Evolutionary conservation across 2,797 vertebrate genomes (phyloP).

Genomic region (Eulemur rubriventer): DNA sequence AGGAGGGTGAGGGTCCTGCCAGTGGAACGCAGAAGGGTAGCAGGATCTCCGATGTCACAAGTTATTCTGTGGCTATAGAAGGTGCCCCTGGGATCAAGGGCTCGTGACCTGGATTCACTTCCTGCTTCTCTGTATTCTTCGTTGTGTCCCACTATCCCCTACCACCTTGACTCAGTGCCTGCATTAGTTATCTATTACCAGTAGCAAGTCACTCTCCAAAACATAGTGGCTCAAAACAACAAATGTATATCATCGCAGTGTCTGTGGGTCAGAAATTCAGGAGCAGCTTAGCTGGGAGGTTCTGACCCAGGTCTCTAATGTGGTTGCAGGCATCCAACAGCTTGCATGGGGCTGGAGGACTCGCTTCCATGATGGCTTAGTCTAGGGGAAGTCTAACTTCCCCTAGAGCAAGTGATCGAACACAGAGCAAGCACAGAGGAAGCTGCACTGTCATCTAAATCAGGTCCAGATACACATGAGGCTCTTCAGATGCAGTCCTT

Average conservation of each 20-base stretch:
- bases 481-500: neutral
- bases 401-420: neutral
- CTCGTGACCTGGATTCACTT: neutral
- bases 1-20: neutral
- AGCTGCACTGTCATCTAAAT: neutral
- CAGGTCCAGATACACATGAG: neutral
- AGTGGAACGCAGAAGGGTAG: neutral
- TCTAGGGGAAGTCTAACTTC: neutral
- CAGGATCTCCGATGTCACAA: neutral
- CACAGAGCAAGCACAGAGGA: neutral
- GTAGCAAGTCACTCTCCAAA: neutral
- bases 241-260: neutral
- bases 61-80: neutral
- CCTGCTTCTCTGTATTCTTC: neutral
- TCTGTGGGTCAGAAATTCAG: neutral
- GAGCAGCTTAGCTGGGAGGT: neutral
- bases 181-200: neutral
- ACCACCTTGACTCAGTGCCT: neutral
- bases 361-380: neutral
- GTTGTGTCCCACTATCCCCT: neutral
- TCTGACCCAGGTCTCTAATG: neutral
- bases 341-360: neutral
- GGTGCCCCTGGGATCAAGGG: neutral
- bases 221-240: neutral
- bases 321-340: neutral